Conservation (phyloP, 2,888 invertebrate species). For the Argyresthia goedartella region DNA sequence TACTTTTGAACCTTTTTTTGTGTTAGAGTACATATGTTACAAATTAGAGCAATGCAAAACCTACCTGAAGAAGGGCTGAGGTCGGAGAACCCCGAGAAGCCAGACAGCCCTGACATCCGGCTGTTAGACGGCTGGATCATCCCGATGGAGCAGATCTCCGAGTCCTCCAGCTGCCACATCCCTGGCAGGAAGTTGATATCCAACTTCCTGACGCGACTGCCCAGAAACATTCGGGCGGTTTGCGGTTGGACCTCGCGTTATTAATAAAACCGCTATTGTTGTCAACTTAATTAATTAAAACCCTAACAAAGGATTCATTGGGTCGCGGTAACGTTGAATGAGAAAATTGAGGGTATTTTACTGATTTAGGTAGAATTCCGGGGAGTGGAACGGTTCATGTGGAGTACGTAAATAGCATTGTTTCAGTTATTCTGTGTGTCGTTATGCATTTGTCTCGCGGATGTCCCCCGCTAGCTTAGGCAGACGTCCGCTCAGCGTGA, state of each 20-base stretch:
- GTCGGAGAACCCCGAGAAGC: constrained; percentile 4
- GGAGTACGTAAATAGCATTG: constrained; percentile 37
- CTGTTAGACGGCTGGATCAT: constrained; percentile 80
- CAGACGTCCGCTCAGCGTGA: constrained; percentile 39
- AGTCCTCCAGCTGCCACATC: constrained; percentile 79
- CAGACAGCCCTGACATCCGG: constrained; percentile 77
- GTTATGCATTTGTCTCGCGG: constrained; percentile 26
- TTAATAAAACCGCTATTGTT: not conserved
- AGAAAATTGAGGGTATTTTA: not conserved
- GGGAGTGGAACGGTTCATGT: constrained; percentile 25
- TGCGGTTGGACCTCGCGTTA: not conserved
- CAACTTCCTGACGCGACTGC: constrained; percentile 14
- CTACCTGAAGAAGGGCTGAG: constrained; percentile 6
- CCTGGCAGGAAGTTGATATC: constrained; percentile 13
- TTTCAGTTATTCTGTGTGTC: constrained; percentile 30
- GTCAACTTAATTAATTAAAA: not conserved
- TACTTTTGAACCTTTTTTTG: too few species aligned
- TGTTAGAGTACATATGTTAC: too few species aligned
- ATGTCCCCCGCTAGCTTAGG: constrained; percentile 11
- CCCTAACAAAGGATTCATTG: constrained; percentile 1
- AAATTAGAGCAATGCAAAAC: too few species aligned
- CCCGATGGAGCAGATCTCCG: constrained; percentile 88
- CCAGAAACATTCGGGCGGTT: constrained; percentile 13
- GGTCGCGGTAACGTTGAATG: not conserved
- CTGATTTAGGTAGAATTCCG: not conserved